Base-by-base conservation (phyloP, 2,797 vertebrate genomes). In the Poeciliopsis gracilis region DNA sequence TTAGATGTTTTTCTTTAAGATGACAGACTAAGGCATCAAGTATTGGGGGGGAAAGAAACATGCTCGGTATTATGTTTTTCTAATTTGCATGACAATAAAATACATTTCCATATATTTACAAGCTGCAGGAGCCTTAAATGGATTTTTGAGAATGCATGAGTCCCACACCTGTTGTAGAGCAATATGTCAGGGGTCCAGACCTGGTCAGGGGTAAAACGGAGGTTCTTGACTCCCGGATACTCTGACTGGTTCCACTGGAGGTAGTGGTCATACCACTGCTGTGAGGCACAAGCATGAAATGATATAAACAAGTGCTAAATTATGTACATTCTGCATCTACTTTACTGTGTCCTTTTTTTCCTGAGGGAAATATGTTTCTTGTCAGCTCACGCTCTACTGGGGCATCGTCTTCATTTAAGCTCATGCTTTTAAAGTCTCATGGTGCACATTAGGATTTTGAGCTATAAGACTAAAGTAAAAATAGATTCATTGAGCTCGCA, bases 191-290 rank as follows among this genome's bases (percentile, higher is more conserved):
- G 96, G 2, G 95, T 96, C 96, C 96, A 97, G 70, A 97, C 90
- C 87, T 97, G 96, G 69, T 96, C 94, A 0, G 96, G 79, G 49
- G 93, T 94, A 85, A 97, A 97, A 77, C 96, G 93, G 3, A 97
- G 94, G 87, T 95, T 96, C 77, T 96, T 96, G 3, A 97, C 96
- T 30, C 96, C 96, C 5, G 96, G 96, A 81, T 95, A 96, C 69
- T 96, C 95, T 0, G 95, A 95, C 82, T 96, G 95, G 89, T 96
- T 96, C 96, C 96, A 96, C 89, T 95, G 94, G 49, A 96, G 93
- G 86, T 97, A 96, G 89, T 96, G 95, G 77, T 97, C 96, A 45
- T 95, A 96, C 96, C 96, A 97, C 79, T 95, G 94, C 96, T 97
- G 90, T 72, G 70, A 85, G 67, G 79, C 85, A 88, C 78, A 89